phyloP scores from a whole-genome alignment of 2,888 invertebrate species.

The Diaphora mendica region DNA sequence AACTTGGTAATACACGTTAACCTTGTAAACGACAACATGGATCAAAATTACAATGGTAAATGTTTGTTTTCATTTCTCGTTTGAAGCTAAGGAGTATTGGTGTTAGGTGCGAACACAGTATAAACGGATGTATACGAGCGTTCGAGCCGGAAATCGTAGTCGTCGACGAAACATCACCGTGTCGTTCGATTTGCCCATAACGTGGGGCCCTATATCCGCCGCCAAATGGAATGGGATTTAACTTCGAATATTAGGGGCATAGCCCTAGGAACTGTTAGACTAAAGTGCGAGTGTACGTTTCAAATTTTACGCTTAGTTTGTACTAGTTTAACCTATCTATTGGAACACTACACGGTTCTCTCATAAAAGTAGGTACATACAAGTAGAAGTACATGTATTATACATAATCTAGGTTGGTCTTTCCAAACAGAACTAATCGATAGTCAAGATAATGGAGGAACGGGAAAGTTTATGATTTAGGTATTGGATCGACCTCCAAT shows the following conservation, averaged over 20 bases:
- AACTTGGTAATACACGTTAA: background rate
- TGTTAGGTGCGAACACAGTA: slow-evolving; percentile 62
- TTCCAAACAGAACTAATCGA: slow-evolving; percentile 52
- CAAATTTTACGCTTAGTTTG: slow-evolving; percentile 17
- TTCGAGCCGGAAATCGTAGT: slow-evolving; percentile 76
- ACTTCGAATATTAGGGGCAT: slow-evolving; percentile 69
- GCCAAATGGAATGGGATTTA: slow-evolving; percentile 78
- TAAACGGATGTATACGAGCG: slow-evolving; percentile 66
- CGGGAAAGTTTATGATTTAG: slow-evolving; percentile 62
- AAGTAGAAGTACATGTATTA: slow-evolving; percentile 9
- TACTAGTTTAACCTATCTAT: slow-evolving; percentile 7
- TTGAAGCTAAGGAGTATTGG: slow-evolving; percentile 51
- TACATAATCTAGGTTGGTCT: slow-evolving; percentile 36
- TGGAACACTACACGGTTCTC: slow-evolving; percentile 3
- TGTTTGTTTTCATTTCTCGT: slow-evolving; percentile 55
- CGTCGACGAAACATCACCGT: slow-evolving; percentile 76
- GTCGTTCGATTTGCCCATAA: slow-evolving; percentile 72
- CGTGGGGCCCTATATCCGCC: slow-evolving; percentile 78
- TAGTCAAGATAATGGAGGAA: slow-evolving; percentile 53
- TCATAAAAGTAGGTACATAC: slow-evolving; percentile 21
- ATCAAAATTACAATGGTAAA: background rate
- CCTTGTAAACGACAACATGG: background rate
- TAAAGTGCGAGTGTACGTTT: slow-evolving; percentile 26
- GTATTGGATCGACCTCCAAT: slow-evolving; percentile 54
- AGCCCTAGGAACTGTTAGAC: slow-evolving; percentile 45